A percentile compares a stretch with the other conserved stretches of the same genome.
These are phyloP conservation scores for Spizella passerina DNA, from an alignment of 2,797 vertebrate genomes.

Conservation along the genomic window DNA sequence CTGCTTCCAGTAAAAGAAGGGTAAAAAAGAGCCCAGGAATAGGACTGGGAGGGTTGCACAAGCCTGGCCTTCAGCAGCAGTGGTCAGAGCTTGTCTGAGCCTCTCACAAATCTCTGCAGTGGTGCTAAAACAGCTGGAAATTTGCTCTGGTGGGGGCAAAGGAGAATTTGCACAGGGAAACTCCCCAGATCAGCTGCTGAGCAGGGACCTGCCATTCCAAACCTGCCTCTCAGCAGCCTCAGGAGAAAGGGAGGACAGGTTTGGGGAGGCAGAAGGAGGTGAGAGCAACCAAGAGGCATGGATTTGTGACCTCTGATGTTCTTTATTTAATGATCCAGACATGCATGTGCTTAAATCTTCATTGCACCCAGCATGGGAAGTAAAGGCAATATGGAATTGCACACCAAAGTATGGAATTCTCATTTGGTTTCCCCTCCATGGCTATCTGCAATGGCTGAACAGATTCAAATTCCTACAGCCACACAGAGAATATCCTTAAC, in stretches of 20 bases:
- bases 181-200: neutral
- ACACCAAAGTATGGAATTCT: neutral
- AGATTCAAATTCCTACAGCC: neutral
- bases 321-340: neutral
- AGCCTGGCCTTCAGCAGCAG: neutral
- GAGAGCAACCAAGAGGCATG: neutral
- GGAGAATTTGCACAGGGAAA: neutral
- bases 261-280: neutral
- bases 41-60: neutral
- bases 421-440: neutral
- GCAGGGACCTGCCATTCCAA: neutral
- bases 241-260: neutral
- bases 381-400: neutral
- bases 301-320: neutral
- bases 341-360: neutral
- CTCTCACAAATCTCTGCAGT: neutral
- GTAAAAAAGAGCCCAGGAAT: neutral
- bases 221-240: neutral
- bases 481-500: neutral
- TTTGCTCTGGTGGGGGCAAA: neutral
- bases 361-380: neutral
- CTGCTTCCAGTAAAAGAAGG: constrained; percentile 42
- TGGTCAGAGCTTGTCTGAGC: neutral
- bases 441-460: neutral
- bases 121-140: neutral